Conservation (phyloP, 1,140 invertebrate species). For the Drosophila simulans region DNA sequence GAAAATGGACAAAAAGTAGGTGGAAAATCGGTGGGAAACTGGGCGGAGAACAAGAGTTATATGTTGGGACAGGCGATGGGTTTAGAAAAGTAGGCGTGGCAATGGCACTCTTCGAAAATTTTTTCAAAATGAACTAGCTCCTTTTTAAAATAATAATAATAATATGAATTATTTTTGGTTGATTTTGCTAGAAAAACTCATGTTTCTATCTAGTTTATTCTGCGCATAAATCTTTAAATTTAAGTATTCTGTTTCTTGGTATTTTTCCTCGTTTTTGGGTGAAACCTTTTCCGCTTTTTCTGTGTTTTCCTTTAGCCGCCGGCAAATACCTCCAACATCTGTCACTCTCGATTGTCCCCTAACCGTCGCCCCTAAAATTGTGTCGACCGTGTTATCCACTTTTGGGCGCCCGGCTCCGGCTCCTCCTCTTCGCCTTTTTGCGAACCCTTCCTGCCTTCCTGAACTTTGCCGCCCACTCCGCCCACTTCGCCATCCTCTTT, state of each 20-base stretch:
- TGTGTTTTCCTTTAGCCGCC: constrained; percentile 11
- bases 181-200: neutral
- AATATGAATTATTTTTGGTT: neutral
- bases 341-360: constrained; percentile 30
- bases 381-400: constrained; percentile 47
- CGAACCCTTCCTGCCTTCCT: neutral
- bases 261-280: constrained; percentile 20
- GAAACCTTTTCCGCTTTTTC: constrained; percentile 19
- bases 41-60: neutral
- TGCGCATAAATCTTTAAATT: neutral
- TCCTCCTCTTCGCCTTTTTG: neutral
- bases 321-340: constrained; percentile 41
- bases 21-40: neutral
- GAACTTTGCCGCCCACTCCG: neutral
- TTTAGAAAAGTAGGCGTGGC: constrained; percentile 1
- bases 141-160: too few relatives aligned
- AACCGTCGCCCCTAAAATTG: constrained; percentile 21
- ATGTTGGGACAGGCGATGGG: neutral
- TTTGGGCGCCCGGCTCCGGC: constrained; percentile 15
- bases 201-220: too few relatives aligned
- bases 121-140: constrained; percentile 2
- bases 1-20: neutral
- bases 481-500: neutral
- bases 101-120: constrained; percentile 1
- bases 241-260: constrained; percentile 3